Conservation (phyloP, 2,797 vertebrate species). For the Brachyalestes nurse region DNA sequence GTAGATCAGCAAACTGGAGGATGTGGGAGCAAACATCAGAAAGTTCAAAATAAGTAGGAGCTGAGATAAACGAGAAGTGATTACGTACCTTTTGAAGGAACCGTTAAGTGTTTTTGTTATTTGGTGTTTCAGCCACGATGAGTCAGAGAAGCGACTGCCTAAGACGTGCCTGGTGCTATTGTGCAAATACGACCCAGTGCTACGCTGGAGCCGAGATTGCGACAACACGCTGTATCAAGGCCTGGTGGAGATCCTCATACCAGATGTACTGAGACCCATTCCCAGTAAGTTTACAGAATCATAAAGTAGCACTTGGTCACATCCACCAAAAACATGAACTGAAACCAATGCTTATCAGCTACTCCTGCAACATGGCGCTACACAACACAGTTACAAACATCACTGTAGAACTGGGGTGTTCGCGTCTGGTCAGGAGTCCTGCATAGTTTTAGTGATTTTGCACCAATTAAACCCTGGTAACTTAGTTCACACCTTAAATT, state of each 20-base stretch:
- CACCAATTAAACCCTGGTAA: not conserved
- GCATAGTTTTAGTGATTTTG: not conserved
- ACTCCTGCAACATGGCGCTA: not conserved
- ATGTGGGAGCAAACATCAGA: not conserved
- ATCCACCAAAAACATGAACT: not conserved
- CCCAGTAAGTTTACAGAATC: constrained; percentile 60
- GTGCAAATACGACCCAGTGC: constrained; percentile 91
- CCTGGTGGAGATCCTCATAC: constrained; percentile 94
- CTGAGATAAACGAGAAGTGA: too few species aligned
- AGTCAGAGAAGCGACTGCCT: constrained; percentile 93
- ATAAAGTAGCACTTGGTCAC: too few species aligned
- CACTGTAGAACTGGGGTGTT: not conserved
- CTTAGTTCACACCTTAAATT: not conserved
- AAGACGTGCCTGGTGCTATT: constrained; percentile 89
- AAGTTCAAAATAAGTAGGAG: not conserved
- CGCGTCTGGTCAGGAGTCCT: not conserved
- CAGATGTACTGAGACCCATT: constrained; percentile 93
- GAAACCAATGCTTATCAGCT: not conserved
- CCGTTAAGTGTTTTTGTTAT: constrained; percentile 6
- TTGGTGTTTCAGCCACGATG: constrained; percentile 81
- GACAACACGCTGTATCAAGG: constrained; percentile 94
- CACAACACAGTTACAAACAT: not conserved
- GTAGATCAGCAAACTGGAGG: not conserved
- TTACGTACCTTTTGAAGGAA: not conserved
- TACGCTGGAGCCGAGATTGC: constrained; percentile 91